These are phyloP conservation scores for Neoascia interrupta DNA, from an alignment of 2,888 invertebrate species.

Conservation along the genomic window DNA sequence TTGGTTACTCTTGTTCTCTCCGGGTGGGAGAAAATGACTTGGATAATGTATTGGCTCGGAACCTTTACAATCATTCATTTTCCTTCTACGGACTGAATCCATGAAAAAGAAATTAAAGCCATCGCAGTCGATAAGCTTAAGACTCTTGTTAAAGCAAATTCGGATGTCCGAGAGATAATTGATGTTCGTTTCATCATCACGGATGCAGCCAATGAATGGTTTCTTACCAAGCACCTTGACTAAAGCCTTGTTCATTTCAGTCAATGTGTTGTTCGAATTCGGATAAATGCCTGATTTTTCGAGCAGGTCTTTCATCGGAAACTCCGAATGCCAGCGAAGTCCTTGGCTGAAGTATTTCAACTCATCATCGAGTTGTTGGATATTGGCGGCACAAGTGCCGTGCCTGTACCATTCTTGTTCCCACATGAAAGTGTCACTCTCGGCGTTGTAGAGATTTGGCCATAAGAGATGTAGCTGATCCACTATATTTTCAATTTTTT, in stretches of 20 bases:
- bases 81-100: conserved; percentile 76
- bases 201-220: conserved; percentile 84
- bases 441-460: conserved; percentile 84
- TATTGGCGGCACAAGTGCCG: conserved; percentile 86
- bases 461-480: conserved; percentile 83
- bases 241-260: conserved; percentile 81
- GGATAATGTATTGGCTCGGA: conserved; percentile 82
- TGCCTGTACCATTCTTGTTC: conserved; percentile 91
- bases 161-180: conserved; percentile 86
- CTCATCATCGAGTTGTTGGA: conserved; percentile 83
- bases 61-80: conserved; percentile 83
- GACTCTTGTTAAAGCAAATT: conserved; percentile 86
- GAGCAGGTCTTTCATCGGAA: conserved; percentile 83
- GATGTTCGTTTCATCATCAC: conserved; percentile 81
- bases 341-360: conserved; percentile 86
- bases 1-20: conserved; percentile 59
- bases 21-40: conserved; percentile 78
- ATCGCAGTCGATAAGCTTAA: conserved; percentile 85
- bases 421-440: conserved; percentile 76
- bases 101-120: conserved; percentile 79
- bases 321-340: conserved; percentile 82
- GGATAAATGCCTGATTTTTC: conserved; percentile 82
- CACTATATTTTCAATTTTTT: conserved; percentile 82
- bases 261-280: conserved; percentile 80
- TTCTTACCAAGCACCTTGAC: conserved; percentile 81